A percentile compares a stretch with the other conserved stretches of the same genome.
Conservation (phyloP, 2,113 vertebrate species). For the Ptyas mucosa region DNA sequence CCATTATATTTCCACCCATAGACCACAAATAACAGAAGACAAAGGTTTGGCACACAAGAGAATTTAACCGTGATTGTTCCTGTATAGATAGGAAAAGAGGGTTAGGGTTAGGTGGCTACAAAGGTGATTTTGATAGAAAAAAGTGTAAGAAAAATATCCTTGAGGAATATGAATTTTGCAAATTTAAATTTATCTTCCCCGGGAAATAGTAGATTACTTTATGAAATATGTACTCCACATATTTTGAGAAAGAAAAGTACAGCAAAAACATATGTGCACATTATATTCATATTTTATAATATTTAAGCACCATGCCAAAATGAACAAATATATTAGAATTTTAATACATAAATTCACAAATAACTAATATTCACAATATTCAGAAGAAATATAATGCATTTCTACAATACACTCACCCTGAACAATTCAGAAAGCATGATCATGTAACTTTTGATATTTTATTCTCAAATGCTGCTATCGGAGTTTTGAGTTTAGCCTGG, state of each 20-base stretch:
- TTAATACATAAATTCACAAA: neutral
- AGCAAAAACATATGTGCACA: neutral
- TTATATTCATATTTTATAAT: neutral
- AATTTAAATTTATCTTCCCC: neutral
- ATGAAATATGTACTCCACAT: neutral
- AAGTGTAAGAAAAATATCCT: neutral
- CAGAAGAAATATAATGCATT: neutral
- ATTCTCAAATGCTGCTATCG: neutral
- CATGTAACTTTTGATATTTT: neutral
- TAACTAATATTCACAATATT: neutral
- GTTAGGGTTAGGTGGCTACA: neutral
- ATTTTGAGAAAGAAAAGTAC: neutral
- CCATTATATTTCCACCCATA: slow-evolving; percentile 75
- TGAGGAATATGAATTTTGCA: neutral
- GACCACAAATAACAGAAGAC: slow-evolving; percentile 82
- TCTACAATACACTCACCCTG: neutral
- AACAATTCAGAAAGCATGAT: neutral
- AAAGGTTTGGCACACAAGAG: slow-evolving; percentile 77
- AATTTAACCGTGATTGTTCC: slow-evolving; percentile 69
- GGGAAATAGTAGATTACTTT: neutral
- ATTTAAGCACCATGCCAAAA: neutral
- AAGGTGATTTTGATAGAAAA: neutral
- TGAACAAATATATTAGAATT: neutral
- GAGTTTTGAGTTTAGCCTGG: neutral
- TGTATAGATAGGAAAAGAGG: slow-evolving; percentile 42